Percentiles rank a stretch among this genome's conserved stretches.
Evolutionary conservation across 1,140 invertebrate species (phyloP).

Genomic region (Goniozus legneri): DNA sequence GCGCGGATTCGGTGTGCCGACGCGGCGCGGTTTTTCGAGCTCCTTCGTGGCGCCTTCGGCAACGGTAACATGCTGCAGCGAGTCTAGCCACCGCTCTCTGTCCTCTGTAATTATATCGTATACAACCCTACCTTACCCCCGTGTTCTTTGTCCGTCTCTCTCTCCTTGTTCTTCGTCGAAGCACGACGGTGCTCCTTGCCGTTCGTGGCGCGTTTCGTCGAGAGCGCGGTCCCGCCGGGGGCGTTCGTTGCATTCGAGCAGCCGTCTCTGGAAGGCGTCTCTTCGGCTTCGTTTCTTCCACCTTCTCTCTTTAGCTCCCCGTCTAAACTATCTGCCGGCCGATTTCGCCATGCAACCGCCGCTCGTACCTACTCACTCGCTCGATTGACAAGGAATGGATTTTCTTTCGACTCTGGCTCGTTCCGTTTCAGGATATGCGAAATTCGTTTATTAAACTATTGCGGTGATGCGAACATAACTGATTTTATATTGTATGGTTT

Average conservation of each 20-base stretch:
- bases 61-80: slow-evolving; percentile 33
- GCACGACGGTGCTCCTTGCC: slow-evolving; percentile 22
- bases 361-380: too few relatives aligned
- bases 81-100: slow-evolving; percentile 43
- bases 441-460: too few relatives aligned
- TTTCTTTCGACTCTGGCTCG: too few relatives aligned
- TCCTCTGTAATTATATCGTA: slow-evolving; percentile 43
- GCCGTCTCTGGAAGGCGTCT: slow-evolving; percentile 19
- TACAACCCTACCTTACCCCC: slow-evolving; percentile 23
- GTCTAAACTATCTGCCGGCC: too few relatives aligned
- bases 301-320: slow-evolving; percentile 1
- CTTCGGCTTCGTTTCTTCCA: slow-evolving; percentile 2
- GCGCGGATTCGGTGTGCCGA: not conserved
- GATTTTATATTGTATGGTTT: too few relatives aligned
- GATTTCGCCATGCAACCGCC: too few relatives aligned
- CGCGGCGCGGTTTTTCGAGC: slow-evolving; percentile 31
- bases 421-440: too few relatives aligned
- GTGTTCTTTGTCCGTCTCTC: not conserved
- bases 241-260: slow-evolving; percentile 26
- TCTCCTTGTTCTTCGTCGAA: slow-evolving; percentile 2
- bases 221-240: slow-evolving; percentile 27
- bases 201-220: slow-evolving; percentile 22
- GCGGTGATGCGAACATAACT: too few relatives aligned
- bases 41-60: slow-evolving; percentile 31
- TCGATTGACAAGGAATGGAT: too few relatives aligned